Percentiles rank a stretch among this genome's conserved stretches.
These are phyloP conservation scores for Gerris buenoi DNA, from an alignment of 1,140 invertebrate genomes.

Conservation along the genomic window DNA sequence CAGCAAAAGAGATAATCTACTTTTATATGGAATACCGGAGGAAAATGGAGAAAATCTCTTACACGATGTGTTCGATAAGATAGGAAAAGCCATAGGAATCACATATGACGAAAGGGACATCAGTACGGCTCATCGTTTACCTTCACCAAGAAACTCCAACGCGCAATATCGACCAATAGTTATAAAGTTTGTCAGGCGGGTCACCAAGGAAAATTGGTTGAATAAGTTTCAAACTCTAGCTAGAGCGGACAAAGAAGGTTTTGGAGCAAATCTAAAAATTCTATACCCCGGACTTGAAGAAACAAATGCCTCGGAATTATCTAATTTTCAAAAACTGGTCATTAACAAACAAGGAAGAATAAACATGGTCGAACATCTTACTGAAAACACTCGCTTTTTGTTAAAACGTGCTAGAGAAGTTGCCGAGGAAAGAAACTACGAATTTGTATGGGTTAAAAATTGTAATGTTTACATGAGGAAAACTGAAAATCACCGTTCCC, in stretches of 20 bases:
- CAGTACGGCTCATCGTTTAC: neutral
- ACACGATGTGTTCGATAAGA: neutral
- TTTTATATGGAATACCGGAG: neutral
- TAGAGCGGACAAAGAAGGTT: neutral
- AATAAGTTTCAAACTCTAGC: neutral
- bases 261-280: neutral
- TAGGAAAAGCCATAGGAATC: neutral
- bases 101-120: neutral
- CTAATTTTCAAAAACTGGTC: neutral
- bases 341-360: neutral
- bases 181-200: neutral
- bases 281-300: neutral
- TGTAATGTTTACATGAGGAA: neutral
- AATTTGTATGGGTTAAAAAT: neutral
- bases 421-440: neutral
- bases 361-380: neutral
- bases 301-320: neutral
- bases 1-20: neutral
- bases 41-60: neutral
- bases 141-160: neutral
- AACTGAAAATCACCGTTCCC: neutral
- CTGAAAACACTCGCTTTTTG: neutral
- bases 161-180: neutral
- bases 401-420: neutral
- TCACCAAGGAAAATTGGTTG: neutral